Evolutionary conservation across 2,797 vertebrate genomes (phyloP), one percentile per base, ranked within the genome.

Genomic region (Sandelia bainsii): DNA sequence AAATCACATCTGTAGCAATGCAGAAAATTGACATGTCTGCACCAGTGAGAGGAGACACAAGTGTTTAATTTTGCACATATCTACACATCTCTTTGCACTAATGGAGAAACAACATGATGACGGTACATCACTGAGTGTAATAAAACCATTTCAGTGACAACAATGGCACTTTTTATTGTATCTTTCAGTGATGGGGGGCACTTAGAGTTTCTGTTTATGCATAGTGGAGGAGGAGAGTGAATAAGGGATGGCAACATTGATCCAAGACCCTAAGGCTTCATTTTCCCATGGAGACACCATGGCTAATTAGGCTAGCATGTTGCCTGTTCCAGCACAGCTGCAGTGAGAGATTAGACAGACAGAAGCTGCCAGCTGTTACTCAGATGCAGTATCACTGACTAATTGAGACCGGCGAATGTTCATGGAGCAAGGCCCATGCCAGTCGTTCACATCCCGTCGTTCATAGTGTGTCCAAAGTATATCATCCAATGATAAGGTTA

Each of bases 221-320:
- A 69, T 39, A 58, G 78, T 65, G 37, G 80, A 84, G 77, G 86
- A 82, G 80, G 85, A 86, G 78, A 84, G 81, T 81, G 87, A 90
- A 91, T 88, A 88, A 91, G 74, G 84, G 81, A 91, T 42, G 63
- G 87, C 87, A 90, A 89, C 93, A 93, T 92, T 93, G 93, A 93
- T 94, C 91, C 84, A 79, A 75, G 85, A 93, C 90, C 92, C 87
- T 86, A 82, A 89, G 91, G 92, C 91, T 89, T 91, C 79, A 89
- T 93, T 94, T 94, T 91, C 92, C 93, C 92, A 85, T 92, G 84
- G 93, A 92, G 92, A 89, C 89, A 92, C 84, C 92, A 92, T 88
- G 91, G 93, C 93, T 95, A 94, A 95, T 95, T 94, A 95, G 91
- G 87, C 91, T 89, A 94, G 91, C 91, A 93, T 91, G 93, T 93